Percentiles rank a stretch among this genome's conserved stretches.
Conservation (phyloP, 2,113 vertebrate species). For the Callorhinus ursinus region DNA sequence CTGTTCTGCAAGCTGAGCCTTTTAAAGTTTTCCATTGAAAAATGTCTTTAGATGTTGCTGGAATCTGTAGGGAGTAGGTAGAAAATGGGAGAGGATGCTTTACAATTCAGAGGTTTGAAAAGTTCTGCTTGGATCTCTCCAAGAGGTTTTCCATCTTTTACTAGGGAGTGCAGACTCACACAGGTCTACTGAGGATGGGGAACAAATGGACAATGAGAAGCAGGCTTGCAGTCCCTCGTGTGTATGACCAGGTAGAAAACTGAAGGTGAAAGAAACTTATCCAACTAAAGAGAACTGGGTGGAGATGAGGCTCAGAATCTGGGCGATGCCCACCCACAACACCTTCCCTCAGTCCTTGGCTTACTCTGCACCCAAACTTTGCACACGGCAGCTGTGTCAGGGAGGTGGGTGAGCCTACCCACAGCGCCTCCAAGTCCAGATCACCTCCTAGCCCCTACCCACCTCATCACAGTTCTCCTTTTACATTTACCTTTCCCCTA, state of each 20-base stretch:
- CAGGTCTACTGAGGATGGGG: not conserved
- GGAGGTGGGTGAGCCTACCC: not conserved
- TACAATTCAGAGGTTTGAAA: not conserved
- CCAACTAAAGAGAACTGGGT: not conserved
- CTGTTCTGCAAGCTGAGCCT: not conserved
- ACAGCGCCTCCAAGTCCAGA: accelerated
- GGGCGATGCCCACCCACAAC: too few species aligned
- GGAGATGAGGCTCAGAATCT: not conserved
- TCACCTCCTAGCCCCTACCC: accelerated
- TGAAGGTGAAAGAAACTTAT: not conserved
- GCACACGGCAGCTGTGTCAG: accelerated
- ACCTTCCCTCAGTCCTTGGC: not conserved
- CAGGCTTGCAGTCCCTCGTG: not conserved
- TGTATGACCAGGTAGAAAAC: not conserved
- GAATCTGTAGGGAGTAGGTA: not conserved
- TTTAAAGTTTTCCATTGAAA: slow-evolving; percentile 38
- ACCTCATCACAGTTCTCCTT: accelerated
- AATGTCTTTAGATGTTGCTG: not conserved
- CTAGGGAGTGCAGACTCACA: too few species aligned
- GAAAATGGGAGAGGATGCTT: not conserved
- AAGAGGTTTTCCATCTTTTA: not conserved
- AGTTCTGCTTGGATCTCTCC: not conserved
- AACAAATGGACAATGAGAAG: not conserved
- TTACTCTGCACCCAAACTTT: not conserved
- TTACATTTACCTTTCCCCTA: not conserved